Conservation (phyloP, 1,140 invertebrate genomes). For the Diprion similis region DNA sequence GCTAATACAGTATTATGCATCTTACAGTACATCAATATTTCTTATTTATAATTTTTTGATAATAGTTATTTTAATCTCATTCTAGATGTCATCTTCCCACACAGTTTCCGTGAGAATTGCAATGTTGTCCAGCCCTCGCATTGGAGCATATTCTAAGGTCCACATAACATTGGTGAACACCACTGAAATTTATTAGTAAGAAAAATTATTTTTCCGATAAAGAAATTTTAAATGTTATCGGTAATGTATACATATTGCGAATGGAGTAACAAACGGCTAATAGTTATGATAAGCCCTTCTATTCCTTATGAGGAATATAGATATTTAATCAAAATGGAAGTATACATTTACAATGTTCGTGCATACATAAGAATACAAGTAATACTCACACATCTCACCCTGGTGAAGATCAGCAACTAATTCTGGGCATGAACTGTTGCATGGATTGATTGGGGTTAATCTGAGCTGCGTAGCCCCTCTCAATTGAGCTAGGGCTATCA, state of each 20-base stretch:
- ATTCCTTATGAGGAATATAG: no score
- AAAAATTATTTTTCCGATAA: constrained; percentile 21
- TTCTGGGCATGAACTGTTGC: constrained; percentile 71
- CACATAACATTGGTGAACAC: constrained; percentile 77
- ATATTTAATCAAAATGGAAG: no score
- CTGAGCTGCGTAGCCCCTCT: constrained; percentile 72
- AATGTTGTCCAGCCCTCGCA: constrained; percentile 72
- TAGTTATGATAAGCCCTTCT: no score
- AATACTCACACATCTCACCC: constrained; percentile 72
- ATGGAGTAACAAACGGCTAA: no score
- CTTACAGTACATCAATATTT: no score
- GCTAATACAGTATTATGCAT: neutral
- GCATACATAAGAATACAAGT: no score
- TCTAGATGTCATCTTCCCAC: constrained; percentile 63
- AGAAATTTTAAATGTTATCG: neutral
- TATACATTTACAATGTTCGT: no score
- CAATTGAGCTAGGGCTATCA: constrained; percentile 78
- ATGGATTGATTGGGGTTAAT: constrained; percentile 73
- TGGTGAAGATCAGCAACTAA: constrained; percentile 71
- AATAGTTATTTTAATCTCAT: neutral
- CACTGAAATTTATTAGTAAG: constrained; percentile 57
- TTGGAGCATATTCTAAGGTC: constrained; percentile 79
- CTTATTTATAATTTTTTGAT: neutral
- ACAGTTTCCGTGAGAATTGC: constrained; percentile 79
- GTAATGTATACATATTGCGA: no score